Evolutionary conservation across 37 sponge, comb jelly and placozoan genomes (phyloP), one percentile per base, ranked within the genome.

Genomic region (Theonella swinhoei): DNA sequence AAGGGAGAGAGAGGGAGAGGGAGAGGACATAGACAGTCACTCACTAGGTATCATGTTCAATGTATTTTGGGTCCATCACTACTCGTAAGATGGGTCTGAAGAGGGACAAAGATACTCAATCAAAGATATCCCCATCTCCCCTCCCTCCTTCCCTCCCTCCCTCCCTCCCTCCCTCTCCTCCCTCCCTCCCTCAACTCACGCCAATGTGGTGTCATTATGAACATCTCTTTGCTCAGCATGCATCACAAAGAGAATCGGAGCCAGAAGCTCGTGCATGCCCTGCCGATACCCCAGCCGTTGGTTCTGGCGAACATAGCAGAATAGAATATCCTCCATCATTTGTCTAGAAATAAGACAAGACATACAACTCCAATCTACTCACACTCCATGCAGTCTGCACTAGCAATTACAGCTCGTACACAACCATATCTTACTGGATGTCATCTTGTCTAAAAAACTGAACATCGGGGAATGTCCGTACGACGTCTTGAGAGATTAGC

Each of bases 191-290:
- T 47, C 54, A 14, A 39, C 80, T 75, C 43, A 92, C 93, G 85
- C 60, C 39, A 92, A 59, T 23, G 77, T 60, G 26, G 62, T 31
- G 39, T 87, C 88, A n/a, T 68, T 40, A 0, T 78, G 40, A 2
- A 66, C 68, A 33, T 87, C 81, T 41, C 92, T 91, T 68, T 64
- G 68, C 68, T 91, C 88, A 43, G 88, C 76, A 66, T 91, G 80
- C 9, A 96, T 80, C 35, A 96, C 92, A 80, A 94, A 96, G 17
- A 98, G 71, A 2, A 98, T 83, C 1, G 96, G 95, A 28, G 99
- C 99, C 54, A 98, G 79, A 29, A 98, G 78, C 81, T 98, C 99
- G 72, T 98, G 99, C 94, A 98, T 95, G 0, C 99, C 99, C 84
- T 98, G 99, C 33, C 94, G 80, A 84, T 98, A 98, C 23, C 70